These are phyloP conservation scores for Magallana ariakensis DNA, from an alignment of 1,140 invertebrate genomes.

Conservation along the genomic window DNA sequence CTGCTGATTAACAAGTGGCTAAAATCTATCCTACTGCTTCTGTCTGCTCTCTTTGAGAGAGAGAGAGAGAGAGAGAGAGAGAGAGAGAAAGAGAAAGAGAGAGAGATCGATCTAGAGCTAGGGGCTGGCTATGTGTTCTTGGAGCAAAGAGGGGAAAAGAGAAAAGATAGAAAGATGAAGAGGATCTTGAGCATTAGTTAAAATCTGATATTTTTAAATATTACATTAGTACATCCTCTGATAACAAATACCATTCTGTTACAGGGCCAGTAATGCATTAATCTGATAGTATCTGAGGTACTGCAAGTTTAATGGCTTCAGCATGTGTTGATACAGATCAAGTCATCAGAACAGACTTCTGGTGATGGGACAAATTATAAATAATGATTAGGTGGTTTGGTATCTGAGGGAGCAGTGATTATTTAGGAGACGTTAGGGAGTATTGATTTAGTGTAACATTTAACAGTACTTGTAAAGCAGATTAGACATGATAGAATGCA, in stretches of 20 bases:
- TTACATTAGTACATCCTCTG: too few species aligned
- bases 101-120: too few species aligned
- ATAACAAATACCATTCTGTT: too few species aligned
- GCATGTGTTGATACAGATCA: too few species aligned
- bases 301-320: too few species aligned
- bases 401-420: constrained; percentile 28
- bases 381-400: neutral
- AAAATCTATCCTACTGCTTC: neutral
- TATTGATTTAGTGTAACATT: constrained; percentile 3
- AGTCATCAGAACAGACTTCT: too few species aligned
- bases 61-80: constrained; percentile 3
- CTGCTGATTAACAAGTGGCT: constrained; percentile 21
- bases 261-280: too few species aligned
- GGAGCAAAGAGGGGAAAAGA: neutral
- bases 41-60: neutral
- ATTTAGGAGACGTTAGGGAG: neutral
- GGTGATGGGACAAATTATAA: too few species aligned
- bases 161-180: neutral
- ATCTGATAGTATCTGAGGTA: too few species aligned
- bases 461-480: neutral
- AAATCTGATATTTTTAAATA: neutral
- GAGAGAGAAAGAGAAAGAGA: neutral
- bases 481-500: neutral
- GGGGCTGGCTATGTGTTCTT: too few species aligned
- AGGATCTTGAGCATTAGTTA: neutral